Evolutionary conservation across 2,113 vertebrate genomes (phyloP).

Genomic region (Callorhinus ursinus): DNA sequence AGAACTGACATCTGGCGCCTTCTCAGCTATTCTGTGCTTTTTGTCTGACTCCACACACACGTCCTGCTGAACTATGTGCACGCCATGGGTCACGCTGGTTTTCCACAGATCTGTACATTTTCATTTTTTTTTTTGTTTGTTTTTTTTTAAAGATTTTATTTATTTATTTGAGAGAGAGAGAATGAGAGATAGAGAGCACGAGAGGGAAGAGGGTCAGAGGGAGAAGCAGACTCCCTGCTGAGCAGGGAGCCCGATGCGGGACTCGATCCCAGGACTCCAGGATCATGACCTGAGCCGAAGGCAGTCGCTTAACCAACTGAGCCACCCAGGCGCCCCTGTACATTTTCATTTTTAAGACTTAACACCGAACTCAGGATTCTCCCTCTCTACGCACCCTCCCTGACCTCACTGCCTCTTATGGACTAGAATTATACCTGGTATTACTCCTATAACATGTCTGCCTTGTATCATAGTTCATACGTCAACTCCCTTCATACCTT

Average conservation of each 20-base stretch:
- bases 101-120: not conserved
- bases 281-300: too few relatives aligned
- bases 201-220: too few relatives aligned
- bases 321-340: too few relatives aligned
- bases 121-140: not conserved
- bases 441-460: not conserved
- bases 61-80: not conserved
- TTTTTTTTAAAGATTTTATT: too few relatives aligned
- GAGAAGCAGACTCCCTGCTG: too few relatives aligned
- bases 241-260: too few relatives aligned
- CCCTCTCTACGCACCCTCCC: too few relatives aligned
- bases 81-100: rapidly evolving
- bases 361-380: not conserved
- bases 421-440: too few relatives aligned
- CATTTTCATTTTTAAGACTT: not conserved
- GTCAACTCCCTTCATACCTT: not conserved
- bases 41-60: rapidly evolving
- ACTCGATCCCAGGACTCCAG: too few relatives aligned
- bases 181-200: too few relatives aligned
- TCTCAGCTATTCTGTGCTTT: not conserved
- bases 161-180: too few relatives aligned
- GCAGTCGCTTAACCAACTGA: too few relatives aligned
- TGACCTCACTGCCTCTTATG: not conserved
- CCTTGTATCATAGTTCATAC: not conserved
- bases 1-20: not conserved